Evolutionary conservation across 1,140 invertebrate genomes (phyloP), one percentile per base, ranked within the genome.

Genomic region (Caenorhabditis briggsae): DNA sequence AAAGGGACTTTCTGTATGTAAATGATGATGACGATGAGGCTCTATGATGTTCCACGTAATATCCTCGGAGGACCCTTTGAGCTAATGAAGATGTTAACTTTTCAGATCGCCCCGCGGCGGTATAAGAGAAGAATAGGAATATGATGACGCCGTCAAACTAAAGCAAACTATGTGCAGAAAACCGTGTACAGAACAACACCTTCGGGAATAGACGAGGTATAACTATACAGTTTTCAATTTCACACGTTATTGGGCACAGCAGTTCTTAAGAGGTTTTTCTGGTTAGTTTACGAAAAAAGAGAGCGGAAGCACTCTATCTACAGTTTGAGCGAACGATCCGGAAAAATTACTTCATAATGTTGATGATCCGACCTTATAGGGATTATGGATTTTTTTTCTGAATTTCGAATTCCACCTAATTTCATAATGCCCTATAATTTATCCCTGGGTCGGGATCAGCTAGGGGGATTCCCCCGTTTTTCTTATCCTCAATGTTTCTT

Each of bases 221-320:
- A 18, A 78, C 70, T 78, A 78, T 78, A 78, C 70, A 78, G 33
- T 78, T 78, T 78, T 78, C 70, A 53, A 78, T 78, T 78, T 78
- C 70, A 78, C 70, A 78, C 70, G 20, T 78, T 78, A 53, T 78
- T 78, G 43, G 46, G 50, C n/a, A 43, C 70, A 20, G 46, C 48
- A 50, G 46, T 78, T 78, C 46, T 46, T 46, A 14, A 70, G 16
- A 23, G 0, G 14, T 70, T 12, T 18, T 78, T 53, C 14, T 2
- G 50, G 50, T 9, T 11, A 53, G 33, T 33, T 33, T 3, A 1
- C 33, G 3, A 33, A 33, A 33, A 33, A 33, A 33, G 33, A 33
- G 33, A 33, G 33, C 33, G 33, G 33, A 33, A 33, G 33, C 33
- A 33, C 33, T 33, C 1, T 33, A 33, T 33, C 33, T 33, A 33